Percentiles rank a stretch among this genome's conserved stretches.
phyloP scores from a whole-genome alignment of 1,140 invertebrate species.

The Lineus longissimus region DNA sequence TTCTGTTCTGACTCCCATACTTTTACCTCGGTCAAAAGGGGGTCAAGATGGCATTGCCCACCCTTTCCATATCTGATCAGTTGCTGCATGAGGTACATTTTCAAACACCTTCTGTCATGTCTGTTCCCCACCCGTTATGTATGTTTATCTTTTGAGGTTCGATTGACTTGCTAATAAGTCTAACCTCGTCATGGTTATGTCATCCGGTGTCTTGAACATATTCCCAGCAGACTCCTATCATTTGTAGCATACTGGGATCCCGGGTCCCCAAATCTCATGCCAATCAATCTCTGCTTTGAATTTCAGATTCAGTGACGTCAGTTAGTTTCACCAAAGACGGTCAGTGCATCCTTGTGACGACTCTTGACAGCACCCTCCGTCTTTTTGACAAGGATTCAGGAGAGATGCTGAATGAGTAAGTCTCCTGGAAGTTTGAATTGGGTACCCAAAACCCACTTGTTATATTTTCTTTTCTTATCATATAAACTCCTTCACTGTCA shows the following conservation, averaged over 20 bases:
- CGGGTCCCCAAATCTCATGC: too few relatives aligned
- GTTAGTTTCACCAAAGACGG: conserved; percentile 57
- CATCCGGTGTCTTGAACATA: too few relatives aligned
- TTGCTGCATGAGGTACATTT: too few relatives aligned
- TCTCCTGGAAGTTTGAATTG: conserved; percentile 6
- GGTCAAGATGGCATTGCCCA: too few relatives aligned
- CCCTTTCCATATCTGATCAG: too few relatives aligned
- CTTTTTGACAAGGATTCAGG: conserved; percentile 86
- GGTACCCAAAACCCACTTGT: background rate
- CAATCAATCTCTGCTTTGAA: conserved; percentile 2
- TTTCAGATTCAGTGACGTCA: conserved; percentile 49
- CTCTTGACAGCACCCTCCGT: conserved; percentile 74
- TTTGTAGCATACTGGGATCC: too few relatives aligned
- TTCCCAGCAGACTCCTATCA: too few relatives aligned
- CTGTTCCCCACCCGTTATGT: too few relatives aligned
- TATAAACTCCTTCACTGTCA: background rate
- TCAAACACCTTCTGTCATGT: too few relatives aligned
- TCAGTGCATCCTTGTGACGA: conserved; percentile 80
- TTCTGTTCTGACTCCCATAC: background rate
- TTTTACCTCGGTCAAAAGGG: background rate
- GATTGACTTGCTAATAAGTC: too few relatives aligned
- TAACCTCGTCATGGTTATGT: too few relatives aligned
- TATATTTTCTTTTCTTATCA: background rate
- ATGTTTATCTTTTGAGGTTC: too few relatives aligned
- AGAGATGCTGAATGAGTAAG: conserved; percentile 69